These are phyloP conservation scores for Sinopyrophorus schimmeli DNA, from an alignment of 2,888 invertebrate genomes.

Conservation along the genomic window DNA sequence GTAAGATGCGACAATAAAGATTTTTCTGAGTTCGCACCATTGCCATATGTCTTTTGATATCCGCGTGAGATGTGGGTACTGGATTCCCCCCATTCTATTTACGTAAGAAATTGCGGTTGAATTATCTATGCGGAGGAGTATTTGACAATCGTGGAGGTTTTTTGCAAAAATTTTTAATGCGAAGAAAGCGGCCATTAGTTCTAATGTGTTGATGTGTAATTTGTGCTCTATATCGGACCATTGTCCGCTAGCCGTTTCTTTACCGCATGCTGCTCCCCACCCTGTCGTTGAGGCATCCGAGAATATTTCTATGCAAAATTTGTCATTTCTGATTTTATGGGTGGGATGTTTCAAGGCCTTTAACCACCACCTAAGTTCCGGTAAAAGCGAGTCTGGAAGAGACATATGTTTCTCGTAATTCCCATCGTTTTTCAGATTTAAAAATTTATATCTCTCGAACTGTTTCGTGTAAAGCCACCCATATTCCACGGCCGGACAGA, in stretches of 20 bases:
- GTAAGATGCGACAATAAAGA: conserved; percentile 19
- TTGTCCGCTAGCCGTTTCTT: conserved; percentile 27
- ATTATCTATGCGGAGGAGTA: conserved; percentile 34
- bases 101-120: conserved; percentile 35
- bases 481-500: conserved; percentile 42
- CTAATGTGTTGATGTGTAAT: conserved; percentile 35
- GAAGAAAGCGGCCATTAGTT: conserved; percentile 35
- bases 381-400: too few species aligned
- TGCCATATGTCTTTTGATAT: too few species aligned
- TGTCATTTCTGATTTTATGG: conserved; percentile 22
- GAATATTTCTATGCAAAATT: conserved; percentile 33
- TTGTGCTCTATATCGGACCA: conserved; percentile 31
- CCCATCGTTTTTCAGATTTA: conserved; percentile 27
- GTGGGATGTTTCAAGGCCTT: too few species aligned
- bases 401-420: conserved; percentile 31
- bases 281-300: conserved; percentile 37
- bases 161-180: conserved; percentile 37
- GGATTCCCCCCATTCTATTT: conserved; percentile 36
- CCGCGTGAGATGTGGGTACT: conserved; percentile 27
- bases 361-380: too few species aligned
- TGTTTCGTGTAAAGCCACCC: conserved; percentile 42
- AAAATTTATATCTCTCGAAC: conserved; percentile 23
- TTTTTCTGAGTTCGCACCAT: too few species aligned
- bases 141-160: conserved; percentile 20
- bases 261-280: conserved; percentile 33